Evolutionary conservation across 2,113 vertebrate genomes (phyloP).

Genomic region (Arizona elegans): DNA sequence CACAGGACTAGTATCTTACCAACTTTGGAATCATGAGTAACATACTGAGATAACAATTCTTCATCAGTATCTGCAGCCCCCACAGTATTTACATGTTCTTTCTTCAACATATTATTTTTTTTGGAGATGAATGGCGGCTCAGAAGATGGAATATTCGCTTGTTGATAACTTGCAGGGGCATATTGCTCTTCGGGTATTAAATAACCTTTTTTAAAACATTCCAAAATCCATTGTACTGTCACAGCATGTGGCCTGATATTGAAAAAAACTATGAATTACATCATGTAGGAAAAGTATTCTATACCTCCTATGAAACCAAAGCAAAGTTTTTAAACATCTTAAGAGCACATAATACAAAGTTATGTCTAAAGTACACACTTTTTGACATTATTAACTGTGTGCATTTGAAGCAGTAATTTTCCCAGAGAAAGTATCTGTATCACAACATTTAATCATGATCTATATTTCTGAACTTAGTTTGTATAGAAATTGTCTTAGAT

Average conservation of each 20-base stretch:
- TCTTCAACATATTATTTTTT: conserved; percentile 56
- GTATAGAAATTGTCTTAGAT: background rate
- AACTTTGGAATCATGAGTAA: conserved; percentile 73
- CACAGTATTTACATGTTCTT: conserved; percentile 38
- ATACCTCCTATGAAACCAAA: background rate
- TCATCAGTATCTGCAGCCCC: conserved; percentile 75
- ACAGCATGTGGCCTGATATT: conserved; percentile 84
- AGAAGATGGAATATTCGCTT: conserved; percentile 68
- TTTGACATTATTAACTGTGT: background rate
- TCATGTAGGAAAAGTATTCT: background rate
- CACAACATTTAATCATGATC: background rate
- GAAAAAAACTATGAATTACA: conserved; percentile 28
- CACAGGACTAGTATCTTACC: conserved; percentile 65
- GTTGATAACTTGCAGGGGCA: conserved; percentile 79
- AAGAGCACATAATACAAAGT: background rate
- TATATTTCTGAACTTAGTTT: background rate
- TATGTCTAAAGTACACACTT: background rate
- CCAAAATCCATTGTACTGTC: conserved; percentile 87
- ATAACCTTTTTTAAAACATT: conserved; percentile 82
- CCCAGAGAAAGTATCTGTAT: background rate
- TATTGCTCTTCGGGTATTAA: conserved; percentile 81
- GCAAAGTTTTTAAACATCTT: background rate
- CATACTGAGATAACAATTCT: conserved; percentile 87
- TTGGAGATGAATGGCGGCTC: conserved; percentile 56
- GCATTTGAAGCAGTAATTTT: background rate